Percentiles rank a stretch among this genome's conserved stretches.
These are phyloP conservation scores for Ophonus ardosiacus DNA, from an alignment of 2,888 invertebrate species.

Conservation along the genomic window DNA sequence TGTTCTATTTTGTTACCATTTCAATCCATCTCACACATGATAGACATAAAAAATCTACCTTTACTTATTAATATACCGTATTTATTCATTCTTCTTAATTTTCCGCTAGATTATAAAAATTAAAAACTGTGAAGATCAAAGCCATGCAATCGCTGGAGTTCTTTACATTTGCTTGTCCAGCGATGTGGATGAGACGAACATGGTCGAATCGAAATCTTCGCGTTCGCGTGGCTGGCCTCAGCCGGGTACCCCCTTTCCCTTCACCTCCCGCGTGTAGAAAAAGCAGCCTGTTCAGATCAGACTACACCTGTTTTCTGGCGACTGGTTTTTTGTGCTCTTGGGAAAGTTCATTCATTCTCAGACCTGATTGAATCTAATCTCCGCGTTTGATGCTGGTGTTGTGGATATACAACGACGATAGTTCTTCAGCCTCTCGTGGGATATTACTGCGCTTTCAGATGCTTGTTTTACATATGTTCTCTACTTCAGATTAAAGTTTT, in stretches of 20 bases:
- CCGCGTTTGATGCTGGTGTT: conserved; percentile 31
- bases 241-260: neutral
- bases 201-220: neutral
- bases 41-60: no score
- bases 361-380: conserved; percentile 67
- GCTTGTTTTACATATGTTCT: conserved; percentile 58
- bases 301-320: conserved; percentile 71
- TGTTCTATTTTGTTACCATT: no score
- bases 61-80: neutral
- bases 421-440: conserved; percentile 40
- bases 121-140: neutral
- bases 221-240: conserved; percentile 60
- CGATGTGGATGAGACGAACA: neutral
- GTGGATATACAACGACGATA: conserved; percentile 33
- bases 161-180: neutral
- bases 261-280: conserved; percentile 62
- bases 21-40: no score
- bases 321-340: conserved; percentile 70
- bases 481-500: conserved; percentile 56
- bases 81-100: neutral
- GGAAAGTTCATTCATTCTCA: conserved; percentile 72
- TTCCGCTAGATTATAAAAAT: neutral
- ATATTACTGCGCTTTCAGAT: conserved; percentile 39
- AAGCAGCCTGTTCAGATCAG: conserved; percentile 69
- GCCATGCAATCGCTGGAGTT: neutral